phyloP scores from a whole-genome alignment of 2,113 vertebrate genomes.

The Platysternon megacephalum region DNA sequence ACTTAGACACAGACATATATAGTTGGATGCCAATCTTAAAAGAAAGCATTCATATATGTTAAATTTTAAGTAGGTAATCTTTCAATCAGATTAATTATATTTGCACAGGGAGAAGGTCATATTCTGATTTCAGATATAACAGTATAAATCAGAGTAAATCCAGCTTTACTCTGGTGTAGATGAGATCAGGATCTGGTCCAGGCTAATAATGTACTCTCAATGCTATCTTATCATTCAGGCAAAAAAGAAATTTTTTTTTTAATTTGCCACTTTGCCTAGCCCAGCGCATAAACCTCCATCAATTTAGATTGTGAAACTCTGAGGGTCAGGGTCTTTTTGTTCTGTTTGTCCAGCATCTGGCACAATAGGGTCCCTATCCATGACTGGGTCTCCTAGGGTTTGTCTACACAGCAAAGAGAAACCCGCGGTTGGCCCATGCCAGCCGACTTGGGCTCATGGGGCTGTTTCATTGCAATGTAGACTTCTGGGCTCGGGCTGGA shows the following conservation, averaged over 20 bases:
- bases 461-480: not conserved
- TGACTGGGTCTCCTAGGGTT: not conserved
- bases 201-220: not conserved
- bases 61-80: not conserved
- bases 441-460: not conserved
- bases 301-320: not conserved
- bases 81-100: not conserved
- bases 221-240: not conserved
- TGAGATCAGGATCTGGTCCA: not conserved
- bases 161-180: not conserved
- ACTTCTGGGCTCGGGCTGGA: not conserved
- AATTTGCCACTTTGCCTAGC: not conserved
- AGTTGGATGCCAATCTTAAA: not conserved
- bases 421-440: not conserved
- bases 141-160: not conserved
- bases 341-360: not conserved
- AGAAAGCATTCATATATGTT: not conserved
- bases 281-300: rapidly evolving
- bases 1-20: not conserved
- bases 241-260: not conserved
- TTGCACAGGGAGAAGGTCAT: not conserved
- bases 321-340: not conserved
- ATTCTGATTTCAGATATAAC: not conserved
- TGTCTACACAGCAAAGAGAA: not conserved
- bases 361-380: not conserved